A percentile compares a stretch with the other conserved stretches of the same genome.
Conservation (phyloP, 2,797 vertebrate species). For the Falco cherrug region DNA sequence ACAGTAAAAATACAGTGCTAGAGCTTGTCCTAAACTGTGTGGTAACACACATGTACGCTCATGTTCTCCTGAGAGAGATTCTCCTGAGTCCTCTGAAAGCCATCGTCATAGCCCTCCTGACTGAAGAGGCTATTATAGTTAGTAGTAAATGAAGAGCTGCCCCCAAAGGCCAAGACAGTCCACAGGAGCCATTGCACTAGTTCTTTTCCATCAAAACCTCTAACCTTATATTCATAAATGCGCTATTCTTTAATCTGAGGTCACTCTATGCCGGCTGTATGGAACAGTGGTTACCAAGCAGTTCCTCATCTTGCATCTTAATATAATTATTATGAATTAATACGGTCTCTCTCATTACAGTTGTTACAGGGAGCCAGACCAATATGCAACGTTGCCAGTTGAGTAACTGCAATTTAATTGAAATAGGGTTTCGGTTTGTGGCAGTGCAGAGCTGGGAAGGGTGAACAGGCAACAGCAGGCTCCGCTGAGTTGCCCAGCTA, state of each 20-base stretch:
- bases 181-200: background rate
- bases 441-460: background rate
- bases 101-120: background rate
- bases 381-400: background rate
- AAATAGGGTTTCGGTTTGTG: background rate
- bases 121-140: background rate
- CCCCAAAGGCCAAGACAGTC: background rate
- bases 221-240: background rate
- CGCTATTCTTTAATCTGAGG: background rate
- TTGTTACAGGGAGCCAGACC: background rate
- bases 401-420: background rate
- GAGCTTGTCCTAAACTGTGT: background rate
- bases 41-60: background rate
- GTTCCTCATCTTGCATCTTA: background rate
- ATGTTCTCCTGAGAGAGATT: background rate
- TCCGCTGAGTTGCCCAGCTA: rapidly evolving
- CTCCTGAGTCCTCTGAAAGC: background rate
- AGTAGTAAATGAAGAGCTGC: background rate
- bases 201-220: background rate
- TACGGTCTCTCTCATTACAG: background rate
- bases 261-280: background rate
- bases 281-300: background rate
- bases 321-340: background rate
- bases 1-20: background rate
- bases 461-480: background rate